Conservation (phyloP, 2,113 vertebrate species). For the Pachycephala philippinensis region DNA sequence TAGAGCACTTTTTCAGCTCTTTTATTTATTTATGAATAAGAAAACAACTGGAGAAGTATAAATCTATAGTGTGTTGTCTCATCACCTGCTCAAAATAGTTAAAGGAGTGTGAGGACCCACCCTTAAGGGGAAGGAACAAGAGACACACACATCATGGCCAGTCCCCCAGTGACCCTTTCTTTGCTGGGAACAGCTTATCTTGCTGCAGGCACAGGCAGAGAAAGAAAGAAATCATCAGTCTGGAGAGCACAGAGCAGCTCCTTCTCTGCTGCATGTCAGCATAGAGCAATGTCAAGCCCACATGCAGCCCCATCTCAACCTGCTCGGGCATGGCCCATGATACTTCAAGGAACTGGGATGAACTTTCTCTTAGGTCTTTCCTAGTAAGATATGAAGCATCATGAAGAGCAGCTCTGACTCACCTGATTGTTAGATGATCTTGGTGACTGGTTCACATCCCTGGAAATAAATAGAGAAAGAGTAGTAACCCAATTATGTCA, state of each 20-base stretch:
- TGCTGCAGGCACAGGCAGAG: neutral
- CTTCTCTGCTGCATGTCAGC: neutral
- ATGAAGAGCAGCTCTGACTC: neutral
- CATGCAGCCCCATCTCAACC: neutral
- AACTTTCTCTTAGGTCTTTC: neutral
- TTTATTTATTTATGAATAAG: neutral
- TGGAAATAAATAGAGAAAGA: constrained; percentile 31
- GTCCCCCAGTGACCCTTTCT: neutral
- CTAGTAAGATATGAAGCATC: neutral
- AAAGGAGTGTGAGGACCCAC: neutral
- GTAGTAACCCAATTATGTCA: neutral
- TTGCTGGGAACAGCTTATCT: neutral
- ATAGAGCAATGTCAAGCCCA: neutral
- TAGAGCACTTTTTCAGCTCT: neutral
- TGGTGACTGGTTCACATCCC: constrained; percentile 74
- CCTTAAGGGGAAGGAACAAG: neutral
- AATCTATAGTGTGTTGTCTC: neutral
- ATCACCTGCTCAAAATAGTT: neutral
- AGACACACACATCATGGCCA: neutral
- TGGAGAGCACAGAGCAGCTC: neutral
- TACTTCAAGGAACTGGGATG: neutral
- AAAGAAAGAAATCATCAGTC: neutral
- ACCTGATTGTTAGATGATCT: constrained; percentile 77
- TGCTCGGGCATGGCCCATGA: rapidly evolving
- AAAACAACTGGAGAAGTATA: neutral